Evolutionary conservation across 2,888 invertebrate genomes (phyloP), one percentile per base, ranked within the genome.

Genomic region (Sarcophaga caerulescens): DNA sequence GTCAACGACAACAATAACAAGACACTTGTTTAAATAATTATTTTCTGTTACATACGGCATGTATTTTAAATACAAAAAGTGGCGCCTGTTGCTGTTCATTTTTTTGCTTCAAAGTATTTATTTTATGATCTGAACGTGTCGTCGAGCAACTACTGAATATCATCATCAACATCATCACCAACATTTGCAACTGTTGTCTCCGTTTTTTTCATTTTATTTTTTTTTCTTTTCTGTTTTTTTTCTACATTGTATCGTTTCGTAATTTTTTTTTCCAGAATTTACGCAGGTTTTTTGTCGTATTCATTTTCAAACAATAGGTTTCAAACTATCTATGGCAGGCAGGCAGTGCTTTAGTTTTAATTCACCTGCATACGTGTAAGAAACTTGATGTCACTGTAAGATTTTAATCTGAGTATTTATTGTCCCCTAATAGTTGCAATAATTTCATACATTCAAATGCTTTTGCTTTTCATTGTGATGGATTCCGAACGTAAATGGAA

Each of bases 21-120:
- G 77, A 86, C 86, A 86, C 86, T 86, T 86, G 86, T 86, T 86
- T 78, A 84, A 86, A 86, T 81, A 84, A 77, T 71, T 78, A 74
- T n/a, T 52, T 52, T 52, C 14, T 52, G 17, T 52, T 12, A 52
- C 35, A 35, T 73, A 73, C 73, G 35, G 5, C 17, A 52, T 52
- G 17, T 52, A 71, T 83, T 83, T 78, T 25, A 69, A 83, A 70
- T 68, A 83, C 82, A 23, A 77, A 81, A 84, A 81, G 84, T 86
- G 86, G 86, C 86, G 86, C 86, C 86, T 84, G 78, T 78, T 81
- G 76, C 81, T 69, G 66, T 19, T 77, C 19, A 66, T 35, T 52
- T 52, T 45, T 63, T 45, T 74, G 77, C 35, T 82, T 82, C 60
- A 77, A 52, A 52, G 52, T 17, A 71, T 82, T 77, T 77, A 81